Evolutionary conservation across 2,888 invertebrate species (phyloP).

Genomic region (Folsomia manolachei): DNA sequence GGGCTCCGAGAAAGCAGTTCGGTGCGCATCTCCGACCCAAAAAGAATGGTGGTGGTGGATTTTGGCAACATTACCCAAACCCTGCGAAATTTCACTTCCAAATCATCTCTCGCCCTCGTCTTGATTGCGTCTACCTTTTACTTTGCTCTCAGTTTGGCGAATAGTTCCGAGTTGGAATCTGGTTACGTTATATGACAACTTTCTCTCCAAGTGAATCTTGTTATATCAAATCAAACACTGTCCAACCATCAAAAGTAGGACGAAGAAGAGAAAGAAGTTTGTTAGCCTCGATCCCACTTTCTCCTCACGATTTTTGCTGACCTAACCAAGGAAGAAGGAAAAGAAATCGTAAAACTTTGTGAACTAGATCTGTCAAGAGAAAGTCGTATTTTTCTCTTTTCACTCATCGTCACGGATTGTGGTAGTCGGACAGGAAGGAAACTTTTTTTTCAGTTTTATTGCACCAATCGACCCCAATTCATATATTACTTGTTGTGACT

Average conservation of each 20-base stretch:
- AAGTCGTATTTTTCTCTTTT: neutral
- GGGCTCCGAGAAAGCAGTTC: no score
- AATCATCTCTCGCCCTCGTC: neutral
- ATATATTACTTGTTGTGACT: conserved; percentile 6
- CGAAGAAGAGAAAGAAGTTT: neutral
- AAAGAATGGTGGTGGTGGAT: no score
- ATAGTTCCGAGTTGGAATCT: neutral
- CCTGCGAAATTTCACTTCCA: neutral
- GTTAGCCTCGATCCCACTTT: no score
- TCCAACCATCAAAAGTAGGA: no score
- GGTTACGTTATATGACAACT: neutral
- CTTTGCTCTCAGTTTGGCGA: neutral
- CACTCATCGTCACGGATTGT: neutral
- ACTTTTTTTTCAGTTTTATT: neutral
- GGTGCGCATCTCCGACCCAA: no score
- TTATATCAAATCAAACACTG: no score
- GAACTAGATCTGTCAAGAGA: neutral
- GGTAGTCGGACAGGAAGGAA: neutral
- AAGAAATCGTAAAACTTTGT: neutral
- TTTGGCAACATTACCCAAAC: no score
- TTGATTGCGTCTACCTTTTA: no score
- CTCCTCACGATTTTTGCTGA: no score
- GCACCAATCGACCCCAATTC: conserved; percentile 8
- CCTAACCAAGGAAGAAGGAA: no score
- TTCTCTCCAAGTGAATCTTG: neutral